Base-by-base conservation (phyloP, 2,113 vertebrate genomes). In the Chamaetylas fuelleborni region DNA sequence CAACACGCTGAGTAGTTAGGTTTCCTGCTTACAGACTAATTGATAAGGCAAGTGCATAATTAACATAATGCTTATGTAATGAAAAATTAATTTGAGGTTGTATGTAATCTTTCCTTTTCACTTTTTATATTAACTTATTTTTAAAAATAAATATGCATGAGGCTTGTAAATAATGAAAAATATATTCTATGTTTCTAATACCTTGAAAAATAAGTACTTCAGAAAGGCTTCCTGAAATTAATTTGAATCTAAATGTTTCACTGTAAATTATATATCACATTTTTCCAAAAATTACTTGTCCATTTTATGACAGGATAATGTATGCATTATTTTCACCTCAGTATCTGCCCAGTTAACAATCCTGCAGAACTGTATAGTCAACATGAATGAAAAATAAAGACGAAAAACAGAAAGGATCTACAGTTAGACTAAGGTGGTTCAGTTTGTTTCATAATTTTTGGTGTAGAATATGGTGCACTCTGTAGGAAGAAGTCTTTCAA, bases 401-500 rank as follows among this genome's bases (percentile, higher is more conserved):
- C 47, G 8, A 58, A 25, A 86, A 65, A 71, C 14, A 79, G 15
- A 79, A 65, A 88, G 1, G 0, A 62, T 67, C 15, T 71, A 14
- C 51, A 91, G 38, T 85, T 56, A 64, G 18, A 69, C 15, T n/a
- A 28, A 24, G 2, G 5, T 58, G 8, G 7, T 29, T 79, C 9
- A 3, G 4, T 3, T 50, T 76, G 29, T 8, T 56, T 43, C 6
- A 9, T 34, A 43, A 23, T 56, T 58, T 92, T 86, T n/a, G 2
- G 2, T 48, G 20, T 8, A 86, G 26, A 65, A 51, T 33, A 56
- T 3, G 1, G 3, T 58, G 33, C 1, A 2, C 7, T 47, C 15
- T 67, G 20, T 26, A 77, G 33, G 28, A 89, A 51, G 9, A 67
- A 81, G 23, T 24, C 26, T 86, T 82, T 48, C 8, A 56, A 7